Conservation (phyloP, 1,140 invertebrate species). For the Trichonephila clavipes region DNA sequence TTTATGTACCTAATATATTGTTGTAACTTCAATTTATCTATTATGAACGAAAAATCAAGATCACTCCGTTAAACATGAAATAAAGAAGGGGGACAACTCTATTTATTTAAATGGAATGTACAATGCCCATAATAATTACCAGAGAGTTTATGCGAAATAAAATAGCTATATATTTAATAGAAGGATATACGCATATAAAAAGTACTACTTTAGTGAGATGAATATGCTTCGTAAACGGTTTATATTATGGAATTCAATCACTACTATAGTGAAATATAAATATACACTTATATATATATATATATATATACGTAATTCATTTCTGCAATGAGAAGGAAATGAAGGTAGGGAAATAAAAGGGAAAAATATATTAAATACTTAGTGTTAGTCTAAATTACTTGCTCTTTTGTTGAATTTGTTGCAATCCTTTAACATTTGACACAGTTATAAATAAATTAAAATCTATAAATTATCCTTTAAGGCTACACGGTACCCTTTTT, state of each 20-base stretch:
- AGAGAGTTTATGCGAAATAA: not conserved
- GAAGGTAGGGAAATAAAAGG: not conserved
- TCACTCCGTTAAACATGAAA: not conserved
- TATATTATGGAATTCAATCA: not conserved
- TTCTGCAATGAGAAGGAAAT: not conserved
- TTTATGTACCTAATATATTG: constrained; percentile 52
- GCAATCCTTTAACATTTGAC: no score
- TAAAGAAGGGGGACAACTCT: not conserved
- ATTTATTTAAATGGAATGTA: not conserved
- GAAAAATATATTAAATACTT: not conserved
- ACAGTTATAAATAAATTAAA: no score
- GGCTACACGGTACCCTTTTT: no score
- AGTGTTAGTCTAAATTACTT: not conserved
- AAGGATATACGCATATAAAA: no score
- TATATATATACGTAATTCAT: not conserved
- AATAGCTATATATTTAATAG: not conserved
- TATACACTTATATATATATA: not conserved
- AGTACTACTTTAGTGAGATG: not conserved
- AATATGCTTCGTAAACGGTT: not conserved
- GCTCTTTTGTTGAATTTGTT: not conserved
- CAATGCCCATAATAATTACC: not conserved
- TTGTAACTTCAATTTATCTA: constrained; percentile 58
- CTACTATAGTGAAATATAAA: not conserved
- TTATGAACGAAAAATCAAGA: not conserved
- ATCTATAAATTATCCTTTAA: no score